Percentiles rank a stretch among this genome's conserved stretches.
These are phyloP conservation scores for Helicoverpa assulta DNA, from an alignment of 2,888 invertebrate genomes.

Conservation along the genomic window DNA sequence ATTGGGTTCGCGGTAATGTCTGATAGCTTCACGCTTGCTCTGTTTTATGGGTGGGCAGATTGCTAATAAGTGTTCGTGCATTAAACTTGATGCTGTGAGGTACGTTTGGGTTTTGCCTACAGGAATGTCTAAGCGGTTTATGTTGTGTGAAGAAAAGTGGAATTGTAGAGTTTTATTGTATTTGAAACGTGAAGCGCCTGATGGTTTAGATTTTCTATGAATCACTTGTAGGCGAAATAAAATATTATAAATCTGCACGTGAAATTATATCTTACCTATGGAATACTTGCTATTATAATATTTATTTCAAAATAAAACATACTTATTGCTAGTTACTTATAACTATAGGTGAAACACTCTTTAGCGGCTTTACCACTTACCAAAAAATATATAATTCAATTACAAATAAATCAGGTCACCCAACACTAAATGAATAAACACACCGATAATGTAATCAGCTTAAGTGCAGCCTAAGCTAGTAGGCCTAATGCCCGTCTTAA, in stretches of 20 bases:
- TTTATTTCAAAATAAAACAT: no score
- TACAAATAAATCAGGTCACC: not conserved
- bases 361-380: no score
- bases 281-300: no score
- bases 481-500: slow-evolving; percentile 40
- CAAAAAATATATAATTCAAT: no score
- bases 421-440: not conserved
- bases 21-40: slow-evolving; percentile 56
- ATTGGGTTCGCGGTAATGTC: slow-evolving; percentile 64
- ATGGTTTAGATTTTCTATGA: no score
- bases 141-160: not conserved
- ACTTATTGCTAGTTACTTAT: no score
- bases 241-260: no score
- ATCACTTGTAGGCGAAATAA: no score
- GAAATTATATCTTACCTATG: no score
- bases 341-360: no score
- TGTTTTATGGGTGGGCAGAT: slow-evolving; percentile 58
- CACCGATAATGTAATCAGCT: slow-evolving; percentile 45
- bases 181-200: no score
- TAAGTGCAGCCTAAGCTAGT: slow-evolving; percentile 43
- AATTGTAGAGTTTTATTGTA: no score
- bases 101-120: slow-evolving; percentile 8
- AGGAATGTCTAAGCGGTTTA: slow-evolving; percentile 1
- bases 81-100: slow-evolving; percentile 38
- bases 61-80: slow-evolving; percentile 52